phyloP scores from a whole-genome alignment of 2,113 vertebrate species.

The Brachypteracias leptosomus region DNA sequence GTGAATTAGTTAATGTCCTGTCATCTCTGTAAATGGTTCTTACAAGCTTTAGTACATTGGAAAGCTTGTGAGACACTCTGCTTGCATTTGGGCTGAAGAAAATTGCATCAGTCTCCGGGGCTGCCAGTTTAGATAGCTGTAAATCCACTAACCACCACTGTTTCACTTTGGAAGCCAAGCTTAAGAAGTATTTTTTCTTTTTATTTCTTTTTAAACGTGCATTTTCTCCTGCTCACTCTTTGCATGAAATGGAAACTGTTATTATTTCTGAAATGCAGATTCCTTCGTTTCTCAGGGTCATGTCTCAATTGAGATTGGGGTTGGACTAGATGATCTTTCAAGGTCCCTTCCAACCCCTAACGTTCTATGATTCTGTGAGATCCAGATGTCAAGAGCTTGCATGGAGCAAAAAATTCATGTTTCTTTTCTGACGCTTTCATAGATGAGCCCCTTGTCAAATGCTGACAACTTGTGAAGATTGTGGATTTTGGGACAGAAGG shows the following conservation, averaged over 20 bases:
- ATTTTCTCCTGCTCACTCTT: neutral
- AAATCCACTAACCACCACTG: neutral
- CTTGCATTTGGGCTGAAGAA: neutral
- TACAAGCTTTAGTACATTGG: neutral
- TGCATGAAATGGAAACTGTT: neutral
- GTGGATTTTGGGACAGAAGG: constrained; percentile 14
- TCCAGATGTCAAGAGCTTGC: neutral
- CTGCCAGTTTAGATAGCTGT: neutral
- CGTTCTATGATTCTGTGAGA: too few relatives aligned
- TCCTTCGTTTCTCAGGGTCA: neutral
- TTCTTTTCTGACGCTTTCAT: neutral
- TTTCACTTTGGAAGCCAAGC: neutral
- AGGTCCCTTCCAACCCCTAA: too few relatives aligned
- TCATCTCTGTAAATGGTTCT: neutral
- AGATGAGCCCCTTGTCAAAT: constrained; percentile 7
- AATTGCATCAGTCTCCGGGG: neutral
- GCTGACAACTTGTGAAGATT: neutral
- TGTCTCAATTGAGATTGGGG: neutral
- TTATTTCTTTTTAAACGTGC: neutral
- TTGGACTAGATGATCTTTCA: too few relatives aligned
- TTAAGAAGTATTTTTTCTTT: neutral
- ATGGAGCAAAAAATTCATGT: neutral
- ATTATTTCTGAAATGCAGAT: neutral
- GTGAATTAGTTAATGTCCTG: neutral
- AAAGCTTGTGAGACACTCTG: neutral